Evolutionary conservation across 2,797 vertebrate genomes (phyloP), one percentile per base, ranked within the genome.

Genomic region (Hydrocynus forskahlii): DNA sequence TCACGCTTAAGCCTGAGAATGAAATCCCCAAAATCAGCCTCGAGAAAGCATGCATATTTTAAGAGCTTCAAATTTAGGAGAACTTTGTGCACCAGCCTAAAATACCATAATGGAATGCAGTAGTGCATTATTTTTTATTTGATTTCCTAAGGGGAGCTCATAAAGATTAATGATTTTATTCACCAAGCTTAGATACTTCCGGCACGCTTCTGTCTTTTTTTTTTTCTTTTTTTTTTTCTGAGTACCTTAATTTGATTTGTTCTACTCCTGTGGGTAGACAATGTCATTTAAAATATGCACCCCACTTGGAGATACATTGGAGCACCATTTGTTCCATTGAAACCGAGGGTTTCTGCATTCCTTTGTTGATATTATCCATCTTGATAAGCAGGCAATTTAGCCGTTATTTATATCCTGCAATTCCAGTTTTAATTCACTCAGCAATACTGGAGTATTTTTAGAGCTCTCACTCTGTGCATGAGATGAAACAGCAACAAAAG

Each of bases 121-220:
- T 82, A 85, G 76, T 52, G 75, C 45, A 76, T 83, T 82, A 82
- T 81, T 82, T 84, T 35, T 83, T 84, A 81, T 81, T 83, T 87
- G 82, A 88, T 89, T 90, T 89, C 87, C 85, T 89, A 25, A 54
- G 87, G 81, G 83, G 86, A 81, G 77, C 77, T 86, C 78, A 87
- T 86, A 85, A 89, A 90, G 89, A 88, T 85, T 84, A 87, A 89
- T 90, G 88, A 76, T 85, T 88, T 86, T 88, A 86, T 89, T 87
- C 86, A 84, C 85, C 81, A 74, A 76, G 72, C 83, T 88, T 79
- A 87, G 88, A 88, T 80, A 85, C 81, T 80, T 78, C 83, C 84
- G 76, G 79, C 75, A 76, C 75, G 83, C 83, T 86, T 72, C 78
- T 74, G 81, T 83, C 82, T 85, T 86, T 84, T 85, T 84, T 76